These are phyloP conservation scores for Elmis aenea DNA, from an alignment of 2,888 invertebrate species.

Conservation along the genomic window DNA sequence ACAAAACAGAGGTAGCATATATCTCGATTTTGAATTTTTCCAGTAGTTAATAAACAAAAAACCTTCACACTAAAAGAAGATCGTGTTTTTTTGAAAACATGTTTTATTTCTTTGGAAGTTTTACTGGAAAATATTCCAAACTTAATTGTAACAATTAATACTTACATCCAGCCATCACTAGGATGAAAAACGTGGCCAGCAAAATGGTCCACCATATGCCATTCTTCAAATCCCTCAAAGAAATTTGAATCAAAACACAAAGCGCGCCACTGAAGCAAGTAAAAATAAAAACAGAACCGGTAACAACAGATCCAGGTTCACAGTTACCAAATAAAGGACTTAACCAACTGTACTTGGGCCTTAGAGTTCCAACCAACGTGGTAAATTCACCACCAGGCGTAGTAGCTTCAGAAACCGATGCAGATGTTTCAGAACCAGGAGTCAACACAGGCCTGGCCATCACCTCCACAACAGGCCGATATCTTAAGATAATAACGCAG, in stretches of 20 bases:
- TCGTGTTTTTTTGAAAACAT: background rate
- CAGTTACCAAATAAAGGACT: conserved; percentile 68
- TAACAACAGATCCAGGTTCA: conserved; percentile 71
- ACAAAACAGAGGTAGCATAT: conserved; percentile 1
- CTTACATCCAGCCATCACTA: conserved; percentile 62
- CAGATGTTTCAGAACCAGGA: conserved; percentile 41
- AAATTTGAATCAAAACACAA: conserved; percentile 61
- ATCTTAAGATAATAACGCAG: conserved; percentile 80
- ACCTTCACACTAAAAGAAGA: too few relatives aligned
- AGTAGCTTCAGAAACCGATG: conserved; percentile 40
- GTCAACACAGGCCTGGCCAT: conserved; percentile 29
- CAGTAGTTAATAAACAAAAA: too few relatives aligned
- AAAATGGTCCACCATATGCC: conserved; percentile 67
- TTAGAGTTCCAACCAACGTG: conserved; percentile 74
- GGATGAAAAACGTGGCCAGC: conserved; percentile 57
- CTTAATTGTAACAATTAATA: conserved; percentile 25
- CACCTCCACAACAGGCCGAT: conserved; percentile 44
- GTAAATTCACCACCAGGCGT: conserved; percentile 40
- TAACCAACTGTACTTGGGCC: conserved; percentile 68
- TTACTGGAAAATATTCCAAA: too few relatives aligned
- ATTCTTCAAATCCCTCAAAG: conserved; percentile 47
- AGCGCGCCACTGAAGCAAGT: conserved; percentile 64
- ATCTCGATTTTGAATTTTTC: too few relatives aligned
- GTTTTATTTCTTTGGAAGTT: background rate
- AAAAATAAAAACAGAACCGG: conserved; percentile 66